Base-by-base conservation (phyloP, 2,113 vertebrate species). In the Lates calcarifer region DNA sequence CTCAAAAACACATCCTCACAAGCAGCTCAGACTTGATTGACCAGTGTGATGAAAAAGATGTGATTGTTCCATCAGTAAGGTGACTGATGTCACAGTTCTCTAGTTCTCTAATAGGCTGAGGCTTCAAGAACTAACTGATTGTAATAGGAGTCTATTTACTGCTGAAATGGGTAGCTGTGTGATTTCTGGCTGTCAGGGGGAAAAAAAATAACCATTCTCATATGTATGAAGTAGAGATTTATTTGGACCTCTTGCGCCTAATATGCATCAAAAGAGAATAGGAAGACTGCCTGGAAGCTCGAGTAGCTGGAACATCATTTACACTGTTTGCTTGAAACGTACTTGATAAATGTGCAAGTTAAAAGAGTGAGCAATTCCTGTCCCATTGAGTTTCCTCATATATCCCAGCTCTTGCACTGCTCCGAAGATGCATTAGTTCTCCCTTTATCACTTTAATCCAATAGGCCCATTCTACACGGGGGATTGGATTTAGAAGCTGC, bases 381-480 rank as follows among this genome's bases (percentile, higher is more conserved):
- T 85, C 90, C 90, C 85, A 89, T 63, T 78, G 67, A 81, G 77
- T 86, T 90, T 87, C 79, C 72, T 82, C 75, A 70, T 83, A 83
- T 60, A 86, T 83, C 22, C 55, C 68, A 11, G 58, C 81, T 83
- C 83, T 88, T 68, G 61, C 71, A 12, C 76, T 45, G 61, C 82
- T 87, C 72, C 31, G 9, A 82, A 91, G 80, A 90, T 83, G 82
- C 82, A 85, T 89, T 87, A 72, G 75, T 82, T 84, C 69, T 83
- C 65, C 84, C 61, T 88, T 91, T 93, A 91, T 90, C 89, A 73
- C 82, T 85, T 83, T 88, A 89, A 93, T 93, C 90, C 91, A 83
- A 83, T 83, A 77, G 84, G 70, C 69, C 83, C 82, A 83, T 86
- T 90, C 89, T 87, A 58, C 80, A 77, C 15, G 22, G 87, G 74